Evolutionary conservation across 2,888 invertebrate species (phyloP).

Genomic region (Phragmatobia fuliginosa): DNA sequence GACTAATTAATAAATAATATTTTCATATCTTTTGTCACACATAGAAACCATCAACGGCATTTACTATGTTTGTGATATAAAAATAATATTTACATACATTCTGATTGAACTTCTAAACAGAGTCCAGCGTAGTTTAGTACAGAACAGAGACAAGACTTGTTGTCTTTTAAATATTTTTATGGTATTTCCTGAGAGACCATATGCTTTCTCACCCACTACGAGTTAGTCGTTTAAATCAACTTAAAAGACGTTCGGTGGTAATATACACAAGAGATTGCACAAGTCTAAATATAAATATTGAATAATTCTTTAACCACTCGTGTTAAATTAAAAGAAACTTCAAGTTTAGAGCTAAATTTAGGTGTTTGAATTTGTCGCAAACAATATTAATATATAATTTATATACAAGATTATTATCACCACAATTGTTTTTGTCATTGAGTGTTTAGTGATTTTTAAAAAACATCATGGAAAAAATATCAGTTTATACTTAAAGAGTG

Average conservation of each 20-base stretch:
- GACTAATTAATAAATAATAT: background rate
- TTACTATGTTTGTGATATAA: background rate
- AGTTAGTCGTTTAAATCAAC: conserved; percentile 11
- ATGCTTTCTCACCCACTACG: conserved; percentile 15
- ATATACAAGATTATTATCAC: background rate
- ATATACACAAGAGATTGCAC: conserved; percentile 24
- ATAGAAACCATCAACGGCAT: background rate
- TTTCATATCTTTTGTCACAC: background rate
- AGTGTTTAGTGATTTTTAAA: background rate
- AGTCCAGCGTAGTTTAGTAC: background rate
- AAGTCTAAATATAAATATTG: conserved; percentile 14
- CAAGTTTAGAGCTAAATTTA: background rate
- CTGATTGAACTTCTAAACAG: background rate
- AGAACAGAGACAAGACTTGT: background rate
- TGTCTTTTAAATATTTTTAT: conserved; percentile 6
- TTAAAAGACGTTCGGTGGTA: conserved; percentile 22
- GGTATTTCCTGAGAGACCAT: conserved; percentile 7
- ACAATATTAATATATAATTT: background rate
- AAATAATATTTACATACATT: background rate
- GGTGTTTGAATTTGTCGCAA: background rate
- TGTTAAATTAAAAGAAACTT: background rate
- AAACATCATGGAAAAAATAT: background rate
- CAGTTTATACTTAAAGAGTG: background rate
- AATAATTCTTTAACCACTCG: conserved; percentile 8
- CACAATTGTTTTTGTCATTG: background rate